These are phyloP conservation scores for Abrostola tripartita DNA, from an alignment of 2,888 invertebrate species.

Conservation along the genomic window DNA sequence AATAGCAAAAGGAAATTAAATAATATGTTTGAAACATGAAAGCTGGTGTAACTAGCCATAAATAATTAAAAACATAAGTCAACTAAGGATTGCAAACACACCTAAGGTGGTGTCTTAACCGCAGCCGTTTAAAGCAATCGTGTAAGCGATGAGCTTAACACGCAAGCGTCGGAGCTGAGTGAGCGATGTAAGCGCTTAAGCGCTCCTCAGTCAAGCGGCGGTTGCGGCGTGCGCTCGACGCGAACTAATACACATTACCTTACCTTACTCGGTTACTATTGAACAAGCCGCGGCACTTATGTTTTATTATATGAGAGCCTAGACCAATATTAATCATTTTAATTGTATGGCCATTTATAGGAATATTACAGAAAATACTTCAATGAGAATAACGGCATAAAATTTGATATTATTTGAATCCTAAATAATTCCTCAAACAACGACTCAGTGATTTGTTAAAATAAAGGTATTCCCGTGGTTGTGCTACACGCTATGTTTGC, in stretches of 20 bases:
- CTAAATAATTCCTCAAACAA: conserved; percentile 13
- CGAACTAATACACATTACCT: conserved; percentile 17
- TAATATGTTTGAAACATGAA: background rate
- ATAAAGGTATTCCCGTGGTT: conserved; percentile 7
- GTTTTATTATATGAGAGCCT: conserved; percentile 1
- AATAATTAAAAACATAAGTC: background rate
- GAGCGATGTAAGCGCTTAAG: conserved; percentile 10
- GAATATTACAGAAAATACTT: no score
- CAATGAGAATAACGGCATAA: no score
- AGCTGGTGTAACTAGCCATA: background rate
- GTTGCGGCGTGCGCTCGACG: conserved; percentile 1
- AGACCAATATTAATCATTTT: background rate
- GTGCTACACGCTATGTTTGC: conserved; percentile 12
- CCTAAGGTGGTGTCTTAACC: background rate
- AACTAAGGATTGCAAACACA: background rate
- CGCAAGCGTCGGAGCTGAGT: background rate
- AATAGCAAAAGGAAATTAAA: background rate
- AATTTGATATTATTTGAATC: background rate
- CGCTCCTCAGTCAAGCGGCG: conserved; percentile 21
- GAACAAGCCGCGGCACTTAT: conserved; percentile 1
- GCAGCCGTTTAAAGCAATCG: conserved; percentile 2
- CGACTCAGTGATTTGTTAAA: background rate
- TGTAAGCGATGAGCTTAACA: conserved; percentile 6
- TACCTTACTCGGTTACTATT: background rate
- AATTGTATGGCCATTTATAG: no score